Evolutionary conservation across 2,113 vertebrate genomes (phyloP), one percentile per base, ranked within the genome.

Genomic region (Columba livia): DNA sequence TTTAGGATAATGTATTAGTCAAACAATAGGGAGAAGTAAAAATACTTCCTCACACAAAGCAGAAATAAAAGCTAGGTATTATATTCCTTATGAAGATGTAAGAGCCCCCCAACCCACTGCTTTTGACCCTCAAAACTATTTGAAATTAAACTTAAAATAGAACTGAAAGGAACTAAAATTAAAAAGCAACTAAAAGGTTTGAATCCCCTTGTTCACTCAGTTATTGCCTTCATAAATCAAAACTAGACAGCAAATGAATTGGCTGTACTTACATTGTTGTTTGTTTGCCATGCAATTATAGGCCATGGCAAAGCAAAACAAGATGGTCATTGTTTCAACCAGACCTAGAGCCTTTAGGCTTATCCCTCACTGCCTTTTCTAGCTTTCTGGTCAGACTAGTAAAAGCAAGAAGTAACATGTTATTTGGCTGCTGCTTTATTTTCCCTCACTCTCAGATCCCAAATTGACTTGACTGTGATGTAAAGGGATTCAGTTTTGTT

Each of bases 201-300:
- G 64, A 72, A 86, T 74, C 70, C 57, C 44, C 67, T 88, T 90
- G 61, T 91, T 86, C 67, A 72, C 34, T 90, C 1, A 0, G 31
- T 93, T 96, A 94, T 92, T 90, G 40, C 93, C 89, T 94, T 93
- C 91, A 88, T 95, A 92, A 96, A 96, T 96, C 94, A 96, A 84
- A 93, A 85, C 40, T 85, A 95, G 79, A 91, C 81, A 95, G 90
- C 69, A 75, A 93, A 92, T 62, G 82, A 96, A 90, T 84, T 91
- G 81, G 69, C 65, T 70, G n/a, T 61, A 70, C 73, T 93, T 87
- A 88, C 54, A 51, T 18, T 89, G 82, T 74, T 96, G 65, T 95
- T 95, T 95, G 75, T 89, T 95, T 93, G 78, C 80, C 11, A 4
- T 48, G 83, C 74, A 77, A 66, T 75, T 93, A 85, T 51, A 70